Conservation (phyloP, 1,140 invertebrate species). For the Armadillidium nasatum region DNA sequence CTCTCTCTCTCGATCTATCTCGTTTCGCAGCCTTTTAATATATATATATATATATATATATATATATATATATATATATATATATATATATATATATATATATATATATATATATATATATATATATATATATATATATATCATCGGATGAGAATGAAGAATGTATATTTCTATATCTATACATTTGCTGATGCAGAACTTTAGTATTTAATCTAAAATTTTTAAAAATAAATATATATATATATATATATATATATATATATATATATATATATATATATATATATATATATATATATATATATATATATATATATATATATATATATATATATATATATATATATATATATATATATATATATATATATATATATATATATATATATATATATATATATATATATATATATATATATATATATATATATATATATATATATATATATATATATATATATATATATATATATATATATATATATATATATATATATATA, state of each 20-base stretch:
- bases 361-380: slow-evolving; percentile 15
- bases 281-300: slow-evolving; percentile 22
- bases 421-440: slow-evolving; percentile 3
- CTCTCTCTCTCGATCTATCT: slow-evolving; percentile 87
- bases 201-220: neutral
- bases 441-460: no score
- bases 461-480: no score
- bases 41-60: slow-evolving; percentile 23
- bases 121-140: slow-evolving; percentile 26
- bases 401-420: slow-evolving; percentile 20
- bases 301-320: slow-evolving; percentile 28
- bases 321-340: slow-evolving; percentile 13
- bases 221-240: neutral
- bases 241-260: no score
- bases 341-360: slow-evolving; percentile 23
- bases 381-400: slow-evolving; percentile 23
- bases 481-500: no score
- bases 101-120: slow-evolving; percentile 25
- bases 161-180: no score
- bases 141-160: no score
- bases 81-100: slow-evolving; percentile 23
- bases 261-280: no score
- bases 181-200: no score
- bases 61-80: slow-evolving; percentile 29
- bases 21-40: slow-evolving; percentile 68